Base-by-base conservation (phyloP, 2,888 invertebrate genomes). In the Limnephilus auricula region DNA sequence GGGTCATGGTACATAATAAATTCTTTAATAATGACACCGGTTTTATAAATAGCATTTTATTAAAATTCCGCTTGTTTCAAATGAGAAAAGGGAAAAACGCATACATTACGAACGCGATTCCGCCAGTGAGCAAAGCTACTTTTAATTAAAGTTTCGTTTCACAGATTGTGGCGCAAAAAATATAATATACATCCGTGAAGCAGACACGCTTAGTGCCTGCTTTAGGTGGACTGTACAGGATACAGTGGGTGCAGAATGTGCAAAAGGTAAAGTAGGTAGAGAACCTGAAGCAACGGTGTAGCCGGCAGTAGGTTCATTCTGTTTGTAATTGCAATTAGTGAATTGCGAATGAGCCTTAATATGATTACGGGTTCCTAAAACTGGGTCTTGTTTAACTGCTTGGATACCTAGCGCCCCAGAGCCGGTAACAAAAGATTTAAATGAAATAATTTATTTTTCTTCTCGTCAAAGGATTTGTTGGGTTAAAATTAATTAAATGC, bases 281-380 rank as follows among this genome's bases (percentile, higher is more conserved):
- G 65, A 9, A 65, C 65, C 65, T 65, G 65, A 65, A 65, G 65
- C n/a, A 65, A n/a, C 50, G 45, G 90, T 31, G 45, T 30, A 84
- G 84, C 31, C 89, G 40, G 82, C 37, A 25, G 50, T 25, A n/a
- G 79, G 84, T 84, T 91, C 84, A 91, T 90, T 91, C 90, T 83
- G 84, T 91, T 90, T 91, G 91, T 90, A 91, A 91, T 91, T 91
- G 91, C 91, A 91, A 91, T 91, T 91, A 91, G 91, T 84, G 91
- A 90, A 90, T 91, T 83, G 91, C 82, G 91, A 91, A 90, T 91
- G 89, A 91, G 82, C 90, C 50, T 90, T 90, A 87, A 91, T 89
- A 90, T 90, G 89, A 91, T 91, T 89, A 91, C 80, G 83, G 79
- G 25, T 91, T 82, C 83, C 88, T 80, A 78, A n/a, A 90, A 90